phyloP scores from a whole-genome alignment of 2,888 invertebrate species.

The Agriopis marginaria region DNA sequence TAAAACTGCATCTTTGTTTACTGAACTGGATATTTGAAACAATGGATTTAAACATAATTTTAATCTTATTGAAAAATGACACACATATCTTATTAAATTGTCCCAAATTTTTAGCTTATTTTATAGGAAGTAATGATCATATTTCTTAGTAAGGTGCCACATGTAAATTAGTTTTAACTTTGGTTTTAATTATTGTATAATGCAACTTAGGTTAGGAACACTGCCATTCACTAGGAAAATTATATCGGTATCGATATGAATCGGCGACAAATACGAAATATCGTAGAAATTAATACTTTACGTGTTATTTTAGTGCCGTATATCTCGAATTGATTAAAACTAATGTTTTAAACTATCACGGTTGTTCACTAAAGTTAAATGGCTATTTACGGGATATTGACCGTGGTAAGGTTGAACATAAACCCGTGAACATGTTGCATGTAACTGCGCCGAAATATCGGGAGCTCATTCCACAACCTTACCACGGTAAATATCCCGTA shows the following conservation, averaged over 20 bases:
- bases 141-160: conserved; percentile 68
- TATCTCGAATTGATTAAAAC: not conserved
- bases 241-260: conserved; percentile 17
- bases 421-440: too few relatives aligned
- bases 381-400: too few relatives aligned
- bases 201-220: conserved; percentile 51
- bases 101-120: not conserved
- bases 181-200: conserved; percentile 22
- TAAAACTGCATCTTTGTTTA: not conserved
- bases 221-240: conserved; percentile 29
- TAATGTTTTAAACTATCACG: too few relatives aligned
- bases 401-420: too few relatives aligned
- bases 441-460: too few relatives aligned
- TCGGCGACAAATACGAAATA: conserved; percentile 14
- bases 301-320: not conserved
- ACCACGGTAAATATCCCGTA: too few relatives aligned
- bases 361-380: too few relatives aligned
- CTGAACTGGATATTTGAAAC: not conserved
- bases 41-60: not conserved
- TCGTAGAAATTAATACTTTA: conserved; percentile 3
- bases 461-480: too few relatives aligned
- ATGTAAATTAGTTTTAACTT: conserved; percentile 43
- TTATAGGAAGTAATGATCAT: conserved; percentile 27
- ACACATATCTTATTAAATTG: not conserved
- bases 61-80: not conserved